These are phyloP conservation scores for Stegodyphus mimosarum DNA, from an alignment of 1,140 invertebrate genomes.

Conservation along the genomic window DNA sequence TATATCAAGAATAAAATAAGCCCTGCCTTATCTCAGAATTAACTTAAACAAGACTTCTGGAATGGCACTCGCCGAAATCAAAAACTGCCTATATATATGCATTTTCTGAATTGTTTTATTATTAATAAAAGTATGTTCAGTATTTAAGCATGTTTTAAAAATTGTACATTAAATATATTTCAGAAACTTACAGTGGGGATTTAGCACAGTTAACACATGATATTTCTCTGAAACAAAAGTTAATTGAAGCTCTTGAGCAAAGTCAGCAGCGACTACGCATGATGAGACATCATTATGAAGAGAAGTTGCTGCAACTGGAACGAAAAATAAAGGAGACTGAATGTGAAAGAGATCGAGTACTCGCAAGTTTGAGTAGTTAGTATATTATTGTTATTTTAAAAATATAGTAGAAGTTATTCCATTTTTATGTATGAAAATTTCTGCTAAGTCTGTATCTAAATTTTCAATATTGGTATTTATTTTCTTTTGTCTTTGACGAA, in stretches of 20 bases:
- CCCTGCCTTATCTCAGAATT: too few species aligned
- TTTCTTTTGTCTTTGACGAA: too few species aligned
- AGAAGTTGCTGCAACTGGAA: conserved; percentile 89
- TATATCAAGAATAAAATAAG: too few species aligned
- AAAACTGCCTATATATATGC: too few species aligned
- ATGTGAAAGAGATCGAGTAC: conserved; percentile 91
- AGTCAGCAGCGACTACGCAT: conserved; percentile 85
- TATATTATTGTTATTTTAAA: background rate
- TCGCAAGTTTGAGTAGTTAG: conserved; percentile 72
- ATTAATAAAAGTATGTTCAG: conserved; percentile 52
- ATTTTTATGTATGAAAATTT: too few species aligned
- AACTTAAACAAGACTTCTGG: too few species aligned
- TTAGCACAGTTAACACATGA: conserved; percentile 61
- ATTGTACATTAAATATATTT: background rate
- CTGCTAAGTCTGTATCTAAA: too few species aligned
- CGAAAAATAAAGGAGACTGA: conserved; percentile 89
- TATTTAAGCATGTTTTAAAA: background rate
- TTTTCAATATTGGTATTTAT: too few species aligned
- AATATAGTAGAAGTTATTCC: too few species aligned
- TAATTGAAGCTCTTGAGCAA: conserved; percentile 93
- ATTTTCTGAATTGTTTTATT: too few species aligned
- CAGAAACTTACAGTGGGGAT: conserved; percentile 60
- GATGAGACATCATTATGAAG: conserved; percentile 92
- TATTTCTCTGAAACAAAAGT: conserved; percentile 73
- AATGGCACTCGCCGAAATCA: too few species aligned